phyloP scores from a whole-genome alignment of 2,888 invertebrate genomes.

The Gymnocheta viridis region DNA sequence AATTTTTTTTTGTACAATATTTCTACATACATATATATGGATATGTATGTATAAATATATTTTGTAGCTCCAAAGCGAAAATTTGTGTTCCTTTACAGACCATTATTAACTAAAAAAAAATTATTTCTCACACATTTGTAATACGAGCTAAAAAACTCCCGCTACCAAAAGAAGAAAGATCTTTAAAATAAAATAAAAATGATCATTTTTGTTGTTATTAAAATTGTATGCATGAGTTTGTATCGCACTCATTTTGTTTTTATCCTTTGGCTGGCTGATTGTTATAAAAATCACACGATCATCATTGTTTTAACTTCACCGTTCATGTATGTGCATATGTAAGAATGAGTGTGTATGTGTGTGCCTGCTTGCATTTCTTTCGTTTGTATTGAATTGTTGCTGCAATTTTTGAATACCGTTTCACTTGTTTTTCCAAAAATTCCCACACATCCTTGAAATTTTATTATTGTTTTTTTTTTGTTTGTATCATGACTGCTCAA shows the following conservation, averaged over 20 bases:
- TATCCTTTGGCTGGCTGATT: slow-evolving; percentile 56
- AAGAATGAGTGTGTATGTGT: background rate
- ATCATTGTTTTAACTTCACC: slow-evolving; percentile 40
- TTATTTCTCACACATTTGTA: slow-evolving; percentile 68
- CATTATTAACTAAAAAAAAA: slow-evolving; percentile 25
- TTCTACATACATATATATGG: background rate
- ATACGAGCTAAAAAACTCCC: slow-evolving; percentile 67
- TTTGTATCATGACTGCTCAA: slow-evolving; percentile 41
- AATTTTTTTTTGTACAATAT: background rate
- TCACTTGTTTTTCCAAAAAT: slow-evolving; percentile 67
- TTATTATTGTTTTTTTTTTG: slow-evolving; percentile 27
- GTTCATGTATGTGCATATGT: background rate
- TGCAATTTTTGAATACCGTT: slow-evolving; percentile 58
- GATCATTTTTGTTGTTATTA: slow-evolving; percentile 54
- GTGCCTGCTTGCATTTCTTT: slow-evolving; percentile 35
- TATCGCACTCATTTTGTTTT: slow-evolving; percentile 24
- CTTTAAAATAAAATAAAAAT: slow-evolving; percentile 43
- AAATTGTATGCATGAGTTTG: slow-evolving; percentile 6
- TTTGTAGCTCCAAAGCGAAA: slow-evolving; percentile 24
- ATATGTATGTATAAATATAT: background rate
- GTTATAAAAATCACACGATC: slow-evolving; percentile 65
- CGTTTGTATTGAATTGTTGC: slow-evolving; percentile 23
- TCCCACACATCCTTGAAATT: slow-evolving; percentile 69
- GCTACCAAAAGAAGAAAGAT: slow-evolving; percentile 42
- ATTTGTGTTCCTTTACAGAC: background rate